These are phyloP conservation scores for Apoda limacodes DNA, from an alignment of 2,888 invertebrate genomes.

Conservation along the genomic window DNA sequence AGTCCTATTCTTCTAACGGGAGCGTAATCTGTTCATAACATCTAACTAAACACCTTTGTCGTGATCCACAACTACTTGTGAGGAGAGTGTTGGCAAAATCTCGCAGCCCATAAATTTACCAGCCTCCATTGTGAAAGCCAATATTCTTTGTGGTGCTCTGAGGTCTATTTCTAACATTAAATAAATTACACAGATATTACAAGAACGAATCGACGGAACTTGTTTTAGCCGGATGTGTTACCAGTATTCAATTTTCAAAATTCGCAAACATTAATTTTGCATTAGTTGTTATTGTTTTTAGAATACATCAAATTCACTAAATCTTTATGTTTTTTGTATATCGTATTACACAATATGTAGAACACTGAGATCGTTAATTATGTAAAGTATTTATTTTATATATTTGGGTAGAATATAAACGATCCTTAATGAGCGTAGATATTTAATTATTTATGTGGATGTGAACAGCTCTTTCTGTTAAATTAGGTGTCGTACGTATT, in stretches of 20 bases:
- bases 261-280: slow-evolving; percentile 50
- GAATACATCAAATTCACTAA: too few relatives aligned
- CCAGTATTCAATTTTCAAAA: slow-evolving; percentile 41
- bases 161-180: slow-evolving; percentile 66
- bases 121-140: slow-evolving; percentile 67
- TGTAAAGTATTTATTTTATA: background rate
- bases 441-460: too few relatives aligned
- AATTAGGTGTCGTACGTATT: too few relatives aligned
- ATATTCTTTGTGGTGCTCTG: slow-evolving; percentile 63
- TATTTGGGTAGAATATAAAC: background rate
- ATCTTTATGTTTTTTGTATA: too few relatives aligned
- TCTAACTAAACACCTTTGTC: too few relatives aligned
- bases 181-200: slow-evolving; percentile 67
- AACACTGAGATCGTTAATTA: background rate
- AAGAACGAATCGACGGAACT: slow-evolving; percentile 62
- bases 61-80: slow-evolving; percentile 36
- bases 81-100: slow-evolving; percentile 49
- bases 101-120: slow-evolving; percentile 61
- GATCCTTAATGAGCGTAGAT: background rate
- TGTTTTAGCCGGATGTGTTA: slow-evolving; percentile 55
- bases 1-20: too few relatives aligned
- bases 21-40: too few relatives aligned
- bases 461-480: too few relatives aligned
- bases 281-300: slow-evolving; percentile 12
- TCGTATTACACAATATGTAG: background rate